phyloP scores from a whole-genome alignment of 2,113 vertebrate genomes.

The Cyphomyrus discorhynchus region DNA sequence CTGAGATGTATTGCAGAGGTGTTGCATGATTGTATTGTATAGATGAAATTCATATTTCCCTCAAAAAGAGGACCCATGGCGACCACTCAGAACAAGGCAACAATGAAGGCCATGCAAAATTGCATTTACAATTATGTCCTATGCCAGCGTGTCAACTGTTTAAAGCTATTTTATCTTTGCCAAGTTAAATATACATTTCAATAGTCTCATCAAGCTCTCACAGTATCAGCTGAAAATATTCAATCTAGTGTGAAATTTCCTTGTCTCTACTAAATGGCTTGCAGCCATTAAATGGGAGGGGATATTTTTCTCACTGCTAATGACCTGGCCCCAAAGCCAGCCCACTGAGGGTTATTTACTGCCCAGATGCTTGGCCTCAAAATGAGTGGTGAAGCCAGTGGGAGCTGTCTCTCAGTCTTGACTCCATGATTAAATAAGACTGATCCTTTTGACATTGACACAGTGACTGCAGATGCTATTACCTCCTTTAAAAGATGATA shows the following conservation, averaged over 20 bases:
- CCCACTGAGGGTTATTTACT: constrained; percentile 99
- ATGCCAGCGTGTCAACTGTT: constrained; percentile 60
- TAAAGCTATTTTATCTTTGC: constrained; percentile 79
- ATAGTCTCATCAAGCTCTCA: constrained; percentile 76
- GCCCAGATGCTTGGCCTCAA: constrained; percentile 99
- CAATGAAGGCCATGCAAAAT: not conserved
- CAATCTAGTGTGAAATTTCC: constrained; percentile 99
- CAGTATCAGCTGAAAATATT: constrained; percentile 98
- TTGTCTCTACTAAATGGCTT: constrained; percentile 98
- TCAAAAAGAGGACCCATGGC: not conserved
- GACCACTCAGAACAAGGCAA: not conserved
- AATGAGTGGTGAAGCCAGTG: constrained; percentile 98
- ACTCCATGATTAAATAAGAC: constrained; percentile 91
- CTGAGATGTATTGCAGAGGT: not conserved
- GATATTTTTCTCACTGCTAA: constrained; percentile 99
- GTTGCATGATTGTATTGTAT: not conserved
- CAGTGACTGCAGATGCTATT: constrained; percentile 99
- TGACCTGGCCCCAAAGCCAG: constrained; percentile 97
- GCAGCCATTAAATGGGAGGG: constrained; percentile 91
- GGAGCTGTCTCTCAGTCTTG: constrained; percentile 85
- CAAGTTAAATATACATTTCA: constrained; percentile 79
- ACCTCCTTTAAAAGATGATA: constrained; percentile 87
- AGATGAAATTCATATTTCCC: not conserved
- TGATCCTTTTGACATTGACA: constrained; percentile 99
- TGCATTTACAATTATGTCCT: constrained; percentile 12